A percentile compares a stretch with the other conserved stretches of the same genome.
Conservation (phyloP, 2,888 invertebrate species). For the Xylocampa areola region DNA sequence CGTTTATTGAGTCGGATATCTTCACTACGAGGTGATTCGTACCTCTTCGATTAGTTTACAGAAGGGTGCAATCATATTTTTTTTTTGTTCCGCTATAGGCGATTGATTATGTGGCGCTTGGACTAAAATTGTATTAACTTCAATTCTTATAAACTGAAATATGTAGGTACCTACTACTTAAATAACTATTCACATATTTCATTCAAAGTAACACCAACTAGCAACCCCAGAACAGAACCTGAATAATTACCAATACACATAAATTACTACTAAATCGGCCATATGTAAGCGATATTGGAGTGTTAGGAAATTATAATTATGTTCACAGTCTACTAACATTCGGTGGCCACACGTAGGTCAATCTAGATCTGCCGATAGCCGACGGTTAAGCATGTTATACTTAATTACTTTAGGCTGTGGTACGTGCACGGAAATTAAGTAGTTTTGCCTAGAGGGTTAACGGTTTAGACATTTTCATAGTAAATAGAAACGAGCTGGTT, state of each 20-base stretch:
- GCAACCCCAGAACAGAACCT: not conserved
- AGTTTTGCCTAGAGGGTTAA: slow-evolving; percentile 27
- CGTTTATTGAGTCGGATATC: too few relatives aligned
- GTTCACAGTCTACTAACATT: slow-evolving; percentile 15
- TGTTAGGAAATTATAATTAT: slow-evolving; percentile 28
- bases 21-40: too few relatives aligned
- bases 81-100: too few relatives aligned
- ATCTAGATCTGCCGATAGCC: slow-evolving; percentile 41
- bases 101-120: too few relatives aligned
- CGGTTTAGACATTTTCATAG: slow-evolving; percentile 24
- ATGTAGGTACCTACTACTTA: too few relatives aligned
- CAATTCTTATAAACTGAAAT: too few relatives aligned
- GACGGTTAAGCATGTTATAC: slow-evolving; percentile 30
- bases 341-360: slow-evolving; percentile 23
- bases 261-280: slow-evolving; percentile 16
- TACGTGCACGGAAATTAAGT: slow-evolving; percentile 39
- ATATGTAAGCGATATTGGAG: slow-evolving; percentile 25
- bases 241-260: slow-evolving; percentile 7
- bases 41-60: too few relatives aligned
- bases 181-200: too few relatives aligned
- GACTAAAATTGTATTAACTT: too few relatives aligned
- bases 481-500: slow-evolving; percentile 1
- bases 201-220: too few relatives aligned
- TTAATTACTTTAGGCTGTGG: slow-evolving; percentile 46
- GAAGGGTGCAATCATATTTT: too few relatives aligned